Evolutionary conservation across 2,797 vertebrate species (phyloP), one percentile per base, ranked within the genome.

Genomic region (Pseudopleuronectes americanus): DNA sequence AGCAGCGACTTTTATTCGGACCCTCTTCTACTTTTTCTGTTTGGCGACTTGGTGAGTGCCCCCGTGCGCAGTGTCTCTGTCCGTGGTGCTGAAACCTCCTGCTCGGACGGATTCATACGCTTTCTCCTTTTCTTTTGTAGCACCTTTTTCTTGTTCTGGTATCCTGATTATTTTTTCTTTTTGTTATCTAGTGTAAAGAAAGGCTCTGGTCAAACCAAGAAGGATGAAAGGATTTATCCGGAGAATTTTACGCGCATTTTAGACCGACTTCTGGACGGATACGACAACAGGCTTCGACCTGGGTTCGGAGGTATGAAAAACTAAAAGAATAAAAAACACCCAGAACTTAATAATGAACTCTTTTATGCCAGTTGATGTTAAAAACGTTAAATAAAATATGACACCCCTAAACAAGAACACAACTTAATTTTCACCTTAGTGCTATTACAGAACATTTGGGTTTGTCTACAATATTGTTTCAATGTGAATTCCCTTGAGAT

Each of bases 211-310:
- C 95, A 96, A 90, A 91, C 93, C 87, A 93, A 82, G 91, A 97
- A 94, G 92, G 96, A 99, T 90, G 97, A 98, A 75, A 95, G 94
- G 94, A 92, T 97, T 71, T 95, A 96, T 83, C 96, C 96, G 67
- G 97, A 98, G 93, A 99, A 99, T 97, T 98, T 99, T 90, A 99
- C 98, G 53, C 96, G 94, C 65, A 99, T 99, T 91, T 90, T 99
- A 87, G 97, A 99, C 93, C 94, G 96, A 90, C 96, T 99, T 84
- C 93, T 99, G 91, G 97, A 99, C 91, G 97, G 97, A 70, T 99
- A 99, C 92, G 97, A 99, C 95, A 99, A 96, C 95, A 95, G 97
- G 86, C 97, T 99, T 79, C 95, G 98, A 92, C 97, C 98, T 85
- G 97, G 97, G 93, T 99, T 99, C 78, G 98, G 97, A 89, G 96